Evolutionary conservation across 2,797 vertebrate species (phyloP), one percentile per base, ranked within the genome.

Genomic region (Harpagifer antarcticus): DNA sequence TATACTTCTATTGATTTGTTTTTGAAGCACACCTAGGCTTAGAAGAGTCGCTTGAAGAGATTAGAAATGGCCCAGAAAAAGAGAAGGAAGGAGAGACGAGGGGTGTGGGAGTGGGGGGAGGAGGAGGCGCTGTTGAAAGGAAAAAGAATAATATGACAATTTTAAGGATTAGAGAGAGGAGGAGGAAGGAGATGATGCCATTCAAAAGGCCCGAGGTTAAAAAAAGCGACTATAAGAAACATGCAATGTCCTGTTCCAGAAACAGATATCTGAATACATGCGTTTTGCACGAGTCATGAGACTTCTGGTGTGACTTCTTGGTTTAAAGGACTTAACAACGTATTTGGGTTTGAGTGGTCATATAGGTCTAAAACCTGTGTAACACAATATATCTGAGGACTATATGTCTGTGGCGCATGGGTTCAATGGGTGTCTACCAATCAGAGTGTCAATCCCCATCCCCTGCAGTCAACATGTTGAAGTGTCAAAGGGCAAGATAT

Each of bases 1-100:
- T 97, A 97, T 97, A 96, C 94, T 83, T 90, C 91, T 97, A 98
- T 98, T 97, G 97, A 98, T 98, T 97, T 97, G 95, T 96, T 97
- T 95, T 97, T 96, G 95, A 98, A 97, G 96, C 96, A 96, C 96
- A 97, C 95, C 96, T 96, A 94, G 95, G 94, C 95, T 97, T 96
- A 91, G 88, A 91, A 85, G 89, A 94, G 93, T 90, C 69, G 84
- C 90, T 94, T 88, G 74, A 88, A 91, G 88, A 93, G 91, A 94
- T 93, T 92, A 93, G 89, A 94, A 92, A 88, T 84, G 83, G 76
- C 63, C 82, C 76, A 80, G 83, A 83, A 85, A 91, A 73, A 62
- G 50, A 78, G 72, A 37, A 65, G 69, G 40, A 68, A 55, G 62
- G 72, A 69, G 48, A 78, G 67, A 67, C 13, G 10, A 33, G 54